Base-by-base conservation (phyloP, 2,797 vertebrate genomes). In the Sciurus vulgaris region DNA sequence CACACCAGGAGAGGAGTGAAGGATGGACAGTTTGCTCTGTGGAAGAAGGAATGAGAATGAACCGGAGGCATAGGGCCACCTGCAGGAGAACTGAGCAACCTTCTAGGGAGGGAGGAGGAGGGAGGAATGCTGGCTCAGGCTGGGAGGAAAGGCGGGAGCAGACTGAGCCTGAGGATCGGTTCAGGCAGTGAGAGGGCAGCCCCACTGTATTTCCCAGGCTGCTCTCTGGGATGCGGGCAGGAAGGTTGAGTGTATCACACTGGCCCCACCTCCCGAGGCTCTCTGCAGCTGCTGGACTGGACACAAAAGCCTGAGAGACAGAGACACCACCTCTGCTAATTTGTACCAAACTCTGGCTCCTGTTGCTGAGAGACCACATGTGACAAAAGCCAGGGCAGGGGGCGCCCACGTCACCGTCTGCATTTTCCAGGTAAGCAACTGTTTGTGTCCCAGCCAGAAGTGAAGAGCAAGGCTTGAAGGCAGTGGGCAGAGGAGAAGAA, bases 201-300 rank as follows among this genome's bases (percentile, higher is more conserved):
- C 77, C 83, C 44, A 7, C 86, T 86, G 78, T 73, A 74, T 63
- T 93, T 97, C 89, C 91, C 93, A 65, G 95, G 91, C 92, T 96
- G 97, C 82, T 79, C 76, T 93, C 89, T 88, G 95, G 67, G 89
- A 93, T 82, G 47, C 51, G 92, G 85, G 91, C 91, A 96, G 79
- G 93, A 95, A 94, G 91, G 84, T 35, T 72, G 96, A 92, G 91
- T 92, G 76, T 49, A 47, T 81, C 72, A 44, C 47, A 54, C 59
- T 38, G 67, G 89, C 91, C 94, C 91, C 93, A 84, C 89, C 93
- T 96, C 84, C 94, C 0, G 7, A 79, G 65, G 76, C 79, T 88
- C 78, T 54, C 84, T 59, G 33, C 88, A 94, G 95, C 93, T 84
- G 79, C 92, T 86, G 83, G 54, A 70, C 82, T 85, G 92, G 85